Conservation (phyloP, 1,140 invertebrate species). For the Ditylenchus dipsaci region DNA sequence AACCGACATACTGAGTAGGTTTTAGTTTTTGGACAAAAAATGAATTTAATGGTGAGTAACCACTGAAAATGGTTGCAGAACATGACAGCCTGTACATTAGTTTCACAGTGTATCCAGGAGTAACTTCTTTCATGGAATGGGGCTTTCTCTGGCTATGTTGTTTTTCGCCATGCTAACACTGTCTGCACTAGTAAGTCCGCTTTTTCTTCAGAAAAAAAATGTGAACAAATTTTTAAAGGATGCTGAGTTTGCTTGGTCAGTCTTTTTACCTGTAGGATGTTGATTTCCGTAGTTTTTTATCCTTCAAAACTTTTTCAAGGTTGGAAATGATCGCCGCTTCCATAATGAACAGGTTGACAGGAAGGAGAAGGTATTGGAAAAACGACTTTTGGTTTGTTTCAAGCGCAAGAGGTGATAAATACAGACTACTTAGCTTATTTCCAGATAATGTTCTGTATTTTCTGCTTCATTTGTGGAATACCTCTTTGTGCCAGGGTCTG, state of each 20-base stretch:
- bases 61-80: conserved; percentile 22
- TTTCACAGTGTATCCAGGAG: conserved; percentile 53
- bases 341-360: conserved; percentile 49
- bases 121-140: conserved; percentile 52
- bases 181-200: conserved; percentile 25
- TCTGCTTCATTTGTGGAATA: conserved; percentile 46
- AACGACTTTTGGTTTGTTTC: conserved; percentile 32
- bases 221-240: conserved; percentile 20
- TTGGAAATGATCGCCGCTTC: conserved; percentile 55
- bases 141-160: conserved; percentile 48
- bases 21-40: background rate
- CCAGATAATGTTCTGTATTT: conserved; percentile 37
- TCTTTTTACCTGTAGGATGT: background rate
- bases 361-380: conserved; percentile 47
- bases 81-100: conserved; percentile 50
- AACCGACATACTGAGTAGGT: conserved; percentile 46
- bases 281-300: background rate
- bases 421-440: no score
- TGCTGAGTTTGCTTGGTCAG: conserved; percentile 55
- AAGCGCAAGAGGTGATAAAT: no score
- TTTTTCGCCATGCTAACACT: conserved; percentile 53
- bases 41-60: no score
- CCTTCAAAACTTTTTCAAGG: conserved; percentile 32
- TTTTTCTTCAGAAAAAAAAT: background rate
- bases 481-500: conserved; percentile 38